A percentile compares a stretch with the other conserved stretches of the same genome.
These are phyloP conservation scores for Mus musculus DNA, from an alignment of 2,113 vertebrate genomes.

Conservation along the genomic window GRCm39 chr4:35571001-35571500, in stretches of 20 bases:
- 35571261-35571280: too few relatives aligned
- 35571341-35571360: neutral
- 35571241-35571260: neutral
- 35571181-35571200: neutral
- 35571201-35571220: neutral
- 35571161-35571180: neutral
- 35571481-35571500: neutral
- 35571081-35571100: slow-evolving; percentile 1
- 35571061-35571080: slow-evolving; percentile 32
- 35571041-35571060: slow-evolving; percentile 38
- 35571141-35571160: slow-evolving; percentile 11
- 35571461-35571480: too few relatives aligned
- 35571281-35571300: neutral
- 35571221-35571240: neutral
- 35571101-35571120: slow-evolving; percentile 55
- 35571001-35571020: slow-evolving; percentile 43
- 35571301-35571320: neutral
- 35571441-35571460: neutral
- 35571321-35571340: neutral
- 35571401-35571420: neutral
- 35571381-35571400: neutral
- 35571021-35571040: slow-evolving; percentile 56
- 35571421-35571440: neutral
- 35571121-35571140: slow-evolving; percentile 46
- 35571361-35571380: neutral